Base-by-base conservation (phyloP, 2,797 vertebrate genomes). In the Poeciliopsis paucimaculata region DNA sequence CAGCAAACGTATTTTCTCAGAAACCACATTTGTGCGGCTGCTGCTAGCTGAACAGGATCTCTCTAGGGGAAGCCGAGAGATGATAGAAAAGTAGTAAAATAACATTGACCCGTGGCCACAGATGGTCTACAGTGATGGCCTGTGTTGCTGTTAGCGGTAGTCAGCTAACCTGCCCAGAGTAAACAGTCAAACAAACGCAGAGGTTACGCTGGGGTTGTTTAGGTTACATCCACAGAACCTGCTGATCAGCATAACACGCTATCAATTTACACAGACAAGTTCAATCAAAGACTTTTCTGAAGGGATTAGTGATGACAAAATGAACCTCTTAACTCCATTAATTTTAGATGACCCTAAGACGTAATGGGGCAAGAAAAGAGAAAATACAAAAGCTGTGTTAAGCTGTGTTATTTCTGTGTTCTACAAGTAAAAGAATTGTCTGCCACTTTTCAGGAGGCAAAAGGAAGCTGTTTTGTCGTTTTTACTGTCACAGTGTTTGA, bases 51-150 rank as follows among this genome's bases (percentile, higher is more conserved):
- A 55, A 80, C 73, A n/a, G 82, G 82, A 80, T 85, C 86, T 85
- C 85, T 77, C 66, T 79, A 87, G 88, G 86, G 66, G 81, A 71
- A 73, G 64, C 80, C 82, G 46, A 51, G 41, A 75, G 81, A 79
- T 91, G 91, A 93, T 92, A 92, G 72, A 78, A 89, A 86, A 91
- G 89, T 77, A 62, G 80, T 84, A 88, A 87, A 88, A 92, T 92
- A 93, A 93, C 90, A 87, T 11, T 91, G 91, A 94, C 89, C 90
- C 78, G 72, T 89, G 89, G 87, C 91, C 91, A 94, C 94, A 95
- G 91, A 94, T 94, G 94, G 91, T 84, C 88, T 66, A 83, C 72
- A 83, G 86, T 82, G 82, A 92, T 81, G 91, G 83, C 87, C 92
- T 62, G 26, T 91, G 90, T 87, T 92, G 91, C 88, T 55, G 81